A percentile compares a stretch with the other conserved stretches of the same genome.
phyloP scores from a whole-genome alignment of 2,888 invertebrate genomes.

The Xylocampa areola region DNA sequence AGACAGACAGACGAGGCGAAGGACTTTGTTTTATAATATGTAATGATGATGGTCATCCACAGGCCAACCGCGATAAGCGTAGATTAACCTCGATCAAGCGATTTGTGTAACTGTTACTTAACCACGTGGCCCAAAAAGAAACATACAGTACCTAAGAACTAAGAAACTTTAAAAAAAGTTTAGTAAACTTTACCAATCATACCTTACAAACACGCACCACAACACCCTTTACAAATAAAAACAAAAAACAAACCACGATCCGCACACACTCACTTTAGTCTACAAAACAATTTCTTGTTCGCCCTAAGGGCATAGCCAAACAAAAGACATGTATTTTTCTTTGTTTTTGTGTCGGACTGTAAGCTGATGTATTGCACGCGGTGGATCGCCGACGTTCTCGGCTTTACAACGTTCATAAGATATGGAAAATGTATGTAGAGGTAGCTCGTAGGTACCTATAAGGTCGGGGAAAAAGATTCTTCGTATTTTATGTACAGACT shows the following conservation, averaged over 20 bases:
- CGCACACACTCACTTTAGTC: slow-evolving; percentile 54
- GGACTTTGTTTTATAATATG: no score
- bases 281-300: slow-evolving; percentile 69
- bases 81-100: no score
- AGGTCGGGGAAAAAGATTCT: no score
- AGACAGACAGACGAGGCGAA: no score
- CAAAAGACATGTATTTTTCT: slow-evolving; percentile 64
- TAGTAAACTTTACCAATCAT: background rate
- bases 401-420: slow-evolving; percentile 87
- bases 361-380: slow-evolving; percentile 68
- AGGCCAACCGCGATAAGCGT: no score
- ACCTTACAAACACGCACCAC: background rate
- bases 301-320: slow-evolving; percentile 69
- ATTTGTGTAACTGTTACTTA: no score
- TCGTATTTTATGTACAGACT: no score
- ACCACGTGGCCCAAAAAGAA: no score
- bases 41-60: no score
- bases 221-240: slow-evolving; percentile 23
- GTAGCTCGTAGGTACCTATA: no score
- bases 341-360: slow-evolving; percentile 63
- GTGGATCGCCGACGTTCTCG: slow-evolving; percentile 67
- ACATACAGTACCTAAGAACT: no score
- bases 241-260: slow-evolving; percentile 58
- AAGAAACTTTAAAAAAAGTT: no score
- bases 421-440: slow-evolving; percentile 1